Evolutionary conservation across 2,113 vertebrate genomes (phyloP).

Genomic region (Campylomormyrus numenius): DNA sequence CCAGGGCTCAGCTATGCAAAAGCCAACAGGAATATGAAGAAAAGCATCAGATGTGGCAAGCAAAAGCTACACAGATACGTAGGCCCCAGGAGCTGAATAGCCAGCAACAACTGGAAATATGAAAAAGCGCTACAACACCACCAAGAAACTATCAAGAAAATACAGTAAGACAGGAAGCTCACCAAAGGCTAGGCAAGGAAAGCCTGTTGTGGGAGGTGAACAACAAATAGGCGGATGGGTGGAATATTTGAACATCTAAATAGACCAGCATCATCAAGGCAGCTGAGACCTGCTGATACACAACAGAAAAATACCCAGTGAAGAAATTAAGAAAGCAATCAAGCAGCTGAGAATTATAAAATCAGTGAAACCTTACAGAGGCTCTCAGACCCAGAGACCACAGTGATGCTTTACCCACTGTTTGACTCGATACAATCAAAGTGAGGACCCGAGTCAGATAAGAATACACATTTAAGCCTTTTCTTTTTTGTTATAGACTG

Average conservation of each 20-base stretch:
- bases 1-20: not conserved
- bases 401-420: not conserved
- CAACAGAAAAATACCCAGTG: not conserved
- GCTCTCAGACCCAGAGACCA: not conserved
- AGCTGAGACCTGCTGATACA: not conserved
- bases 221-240: not conserved
- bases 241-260: not conserved
- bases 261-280: not conserved
- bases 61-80: not conserved
- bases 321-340: not conserved
- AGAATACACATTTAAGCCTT: not conserved
- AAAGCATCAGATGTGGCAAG: not conserved
- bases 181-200: not conserved
- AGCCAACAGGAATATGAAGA: not conserved
- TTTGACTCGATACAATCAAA: not conserved
- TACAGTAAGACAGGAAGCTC: not conserved
- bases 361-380: not conserved
- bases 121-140: not conserved
- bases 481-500: not conserved
- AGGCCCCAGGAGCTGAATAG: not conserved
- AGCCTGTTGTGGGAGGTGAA: not conserved
- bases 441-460: not conserved
- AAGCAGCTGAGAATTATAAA: not conserved
- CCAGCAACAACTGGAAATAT: not conserved
- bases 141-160: not conserved